phyloP scores from a whole-genome alignment of 2,113 vertebrate genomes.

The Anser brachyrhynchus region DNA sequence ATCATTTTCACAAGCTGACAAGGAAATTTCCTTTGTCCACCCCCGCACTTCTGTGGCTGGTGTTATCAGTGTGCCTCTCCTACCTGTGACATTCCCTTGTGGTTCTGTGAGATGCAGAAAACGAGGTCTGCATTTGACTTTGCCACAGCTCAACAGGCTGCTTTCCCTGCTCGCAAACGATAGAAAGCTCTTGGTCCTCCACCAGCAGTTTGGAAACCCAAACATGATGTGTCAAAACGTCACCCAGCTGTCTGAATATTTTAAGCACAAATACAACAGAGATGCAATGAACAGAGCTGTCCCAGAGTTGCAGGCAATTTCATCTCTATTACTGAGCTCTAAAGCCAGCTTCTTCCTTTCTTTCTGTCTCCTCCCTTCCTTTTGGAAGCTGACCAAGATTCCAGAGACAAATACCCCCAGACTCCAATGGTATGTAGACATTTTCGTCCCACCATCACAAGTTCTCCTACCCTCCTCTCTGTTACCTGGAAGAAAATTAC shows the following conservation, averaged over 20 bases:
- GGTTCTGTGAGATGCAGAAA: neutral
- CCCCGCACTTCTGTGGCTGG: neutral
- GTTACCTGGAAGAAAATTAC: neutral
- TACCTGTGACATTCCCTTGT: neutral
- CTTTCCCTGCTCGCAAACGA: neutral
- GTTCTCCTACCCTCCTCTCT: neutral
- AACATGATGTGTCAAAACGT: neutral
- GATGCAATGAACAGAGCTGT: too few relatives aligned
- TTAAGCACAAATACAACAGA: neutral
- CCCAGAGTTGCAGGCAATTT: neutral
- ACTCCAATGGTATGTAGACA: fast-evolving
- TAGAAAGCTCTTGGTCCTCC: neutral
- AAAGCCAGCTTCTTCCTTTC: neutral
- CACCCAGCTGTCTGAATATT: neutral
- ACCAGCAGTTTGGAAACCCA: neutral
- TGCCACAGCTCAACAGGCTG: neutral
- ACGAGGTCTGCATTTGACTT: neutral
- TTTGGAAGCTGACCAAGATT: neutral
- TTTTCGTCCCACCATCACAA: neutral
- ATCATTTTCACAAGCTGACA: slow-evolving; percentile 18
- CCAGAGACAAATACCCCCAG: neutral
- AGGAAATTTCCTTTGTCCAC: slow-evolving; percentile 41
- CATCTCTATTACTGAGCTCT: neutral
- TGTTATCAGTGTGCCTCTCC: slow-evolving; percentile 25
- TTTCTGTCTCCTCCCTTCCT: neutral